A percentile compares a stretch with the other conserved stretches of the same genome.
Conservation (phyloP, 2,797 vertebrate genomes). For the Atherinosoma microstoma region DNA sequence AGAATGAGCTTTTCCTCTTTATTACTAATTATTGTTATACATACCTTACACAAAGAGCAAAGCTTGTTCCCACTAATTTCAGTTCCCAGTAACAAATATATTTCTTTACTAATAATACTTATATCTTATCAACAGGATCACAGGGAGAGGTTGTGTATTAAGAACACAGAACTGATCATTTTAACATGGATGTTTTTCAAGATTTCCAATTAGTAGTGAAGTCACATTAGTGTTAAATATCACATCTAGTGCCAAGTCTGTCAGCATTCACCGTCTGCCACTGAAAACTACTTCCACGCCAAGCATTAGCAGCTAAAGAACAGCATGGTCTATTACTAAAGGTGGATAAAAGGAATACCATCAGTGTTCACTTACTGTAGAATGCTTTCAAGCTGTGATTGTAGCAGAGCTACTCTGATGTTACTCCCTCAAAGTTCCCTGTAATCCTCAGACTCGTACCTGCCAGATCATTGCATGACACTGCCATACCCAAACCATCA, state of each 20-base stretch:
- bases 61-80: no score
- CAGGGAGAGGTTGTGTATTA: neutral
- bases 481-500: neutral
- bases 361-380: neutral
- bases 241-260: neutral
- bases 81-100: no score
- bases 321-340: neutral
- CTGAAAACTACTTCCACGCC: neutral
- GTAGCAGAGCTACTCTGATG: neutral
- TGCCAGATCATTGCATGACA: neutral
- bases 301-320: neutral
- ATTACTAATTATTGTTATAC: no score
- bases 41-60: no score
- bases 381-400: neutral
- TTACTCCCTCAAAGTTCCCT: neutral
- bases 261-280: neutral
- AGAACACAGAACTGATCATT: neutral
- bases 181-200: neutral
- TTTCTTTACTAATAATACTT: neutral
- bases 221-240: neutral
- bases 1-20: no score
- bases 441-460: neutral
- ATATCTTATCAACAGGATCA: neutral
- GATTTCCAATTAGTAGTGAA: neutral
- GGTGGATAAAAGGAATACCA: neutral